Base-by-base conservation (phyloP, 1,140 invertebrate species). In the Eueides isabella region DNA sequence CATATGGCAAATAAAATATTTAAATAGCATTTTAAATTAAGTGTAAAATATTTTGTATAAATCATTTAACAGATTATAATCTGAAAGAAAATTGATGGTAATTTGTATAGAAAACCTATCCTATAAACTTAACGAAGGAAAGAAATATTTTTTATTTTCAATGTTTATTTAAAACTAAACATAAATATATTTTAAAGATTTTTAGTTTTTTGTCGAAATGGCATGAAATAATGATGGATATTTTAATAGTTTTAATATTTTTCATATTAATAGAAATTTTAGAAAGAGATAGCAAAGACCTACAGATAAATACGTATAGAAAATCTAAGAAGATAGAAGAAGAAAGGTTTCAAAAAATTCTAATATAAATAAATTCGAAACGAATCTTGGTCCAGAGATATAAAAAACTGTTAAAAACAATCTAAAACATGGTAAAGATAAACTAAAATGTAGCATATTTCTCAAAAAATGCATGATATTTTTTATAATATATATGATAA, bases 341-440 rank as follows among this genome's bases (percentile, higher is more conserved):
- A 61, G 69, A 64, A 64, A 64, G 33, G 64, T 48, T 64, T 28
- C n/a, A 72, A 72, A 69, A 76, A 41, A 72, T 76, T 64, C 70
- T 76, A 72, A 76, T 71, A 31, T 76, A 72, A 76, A 76, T 76
- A 76, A 72, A 76, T 72, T 76, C 70, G 66, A 69, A 76, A 76
- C 28, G 14, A 76, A 76, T 38, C 44, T 76, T 76, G 75, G 75
- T 76, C 70, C 69, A 64, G 65, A 72, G 64, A 71, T 19, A 71
- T 33, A 55, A 7, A 55, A 55, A 55, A 55, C 19, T 55, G 19
- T 55, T 11, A 55, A 55, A 55, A 55, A 55, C 19, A 55, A 55
- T 55, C 48, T 12, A 55, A 55, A 55, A 55, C 11, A 55, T 19
- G 9, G 7, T 55, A 23, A 55, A 55, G 9, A 55, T 19, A n/a